Base-by-base conservation (phyloP, 2,797 vertebrate species). In the Coreius guichenoti region DNA sequence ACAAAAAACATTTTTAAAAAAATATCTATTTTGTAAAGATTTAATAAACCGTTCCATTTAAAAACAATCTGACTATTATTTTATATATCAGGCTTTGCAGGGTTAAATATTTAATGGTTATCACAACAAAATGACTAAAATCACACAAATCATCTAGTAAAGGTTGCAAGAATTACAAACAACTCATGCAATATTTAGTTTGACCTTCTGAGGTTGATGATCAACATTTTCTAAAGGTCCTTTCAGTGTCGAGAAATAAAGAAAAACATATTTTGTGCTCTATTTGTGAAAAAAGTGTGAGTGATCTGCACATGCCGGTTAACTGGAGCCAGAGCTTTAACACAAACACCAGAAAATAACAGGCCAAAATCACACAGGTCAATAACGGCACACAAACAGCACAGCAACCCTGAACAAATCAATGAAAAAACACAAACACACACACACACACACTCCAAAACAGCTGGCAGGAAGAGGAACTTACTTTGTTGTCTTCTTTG, bases 401-500 rank as follows among this genome's bases (percentile, higher is more conserved):
- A 61, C 17, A 67, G 26, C 65, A 51, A 21, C 29, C 33, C 33
- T 8, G 21, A 76, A 36, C 8, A 19, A 19, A 79, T 26, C 74
- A 17, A 17, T 39, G 8, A 23, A 58, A 5, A 56, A 5, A 36
- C 39, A 43, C 33, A 31, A 36, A 21, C 17, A 56, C n/a, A 36
- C 39, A 43, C 33, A 31, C 29, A 21, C 17, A 56, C n/a, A 81
- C 29, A 43, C 21, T 2, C 8, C 49, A 51, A 31, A 81, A 17
- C 68, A 61, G 9, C 23, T 1, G 19, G 9, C 23, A 3, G 33
- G 49, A 58, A 70, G 13, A 70, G 12, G 9, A 47, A 80, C 83
- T 85, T 67, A 85, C 83, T 72, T 80, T 63, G 83, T 36, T n/a
- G 67, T 65, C 39, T 69, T 84, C 67, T 74, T 83, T 1, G 29